phyloP scores from a whole-genome alignment of 2,888 invertebrate species.

The Zygogramma bicolorata region DNA sequence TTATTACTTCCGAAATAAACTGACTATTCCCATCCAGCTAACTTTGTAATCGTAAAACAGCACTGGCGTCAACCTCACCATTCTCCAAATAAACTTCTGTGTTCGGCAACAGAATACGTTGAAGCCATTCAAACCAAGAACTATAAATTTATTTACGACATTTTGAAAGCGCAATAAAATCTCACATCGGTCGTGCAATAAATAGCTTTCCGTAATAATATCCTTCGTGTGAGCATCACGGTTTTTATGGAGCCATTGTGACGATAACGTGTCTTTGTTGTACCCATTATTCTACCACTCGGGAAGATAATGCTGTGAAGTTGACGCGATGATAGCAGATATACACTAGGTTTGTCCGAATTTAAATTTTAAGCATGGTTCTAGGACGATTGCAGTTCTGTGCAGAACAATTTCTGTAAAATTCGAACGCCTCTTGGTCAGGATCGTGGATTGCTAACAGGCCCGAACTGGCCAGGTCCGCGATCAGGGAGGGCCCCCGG shows the following conservation, averaged over 20 bases:
- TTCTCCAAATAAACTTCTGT: neutral
- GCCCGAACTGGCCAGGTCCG: too few relatives aligned
- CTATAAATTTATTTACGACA: neutral
- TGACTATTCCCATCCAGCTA: too few relatives aligned
- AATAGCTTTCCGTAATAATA: neutral
- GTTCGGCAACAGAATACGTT: neutral
- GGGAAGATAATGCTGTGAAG: neutral
- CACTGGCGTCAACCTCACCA: neutral
- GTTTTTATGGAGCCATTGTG: neutral
- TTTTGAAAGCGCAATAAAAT: neutral
- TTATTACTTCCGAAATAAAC: too few relatives aligned
- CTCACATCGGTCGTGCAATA: neutral
- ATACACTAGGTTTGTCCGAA: too few relatives aligned
- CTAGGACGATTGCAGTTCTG: too few relatives aligned
- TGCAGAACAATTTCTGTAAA: too few relatives aligned
- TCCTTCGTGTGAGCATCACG: neutral
- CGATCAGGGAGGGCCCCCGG: too few relatives aligned
- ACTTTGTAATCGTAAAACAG: too few relatives aligned
- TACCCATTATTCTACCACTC: neutral
- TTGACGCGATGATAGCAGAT: neutral
- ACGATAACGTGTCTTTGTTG: neutral
- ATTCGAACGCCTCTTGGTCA: too few relatives aligned
- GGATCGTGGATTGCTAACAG: too few relatives aligned
- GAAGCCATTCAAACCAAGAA: neutral
- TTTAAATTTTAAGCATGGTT: too few relatives aligned